Evolutionary conservation across 1,140 invertebrate species (phyloP), one percentile per base, ranked within the genome.

Genomic region (Orchesella cincta): DNA sequence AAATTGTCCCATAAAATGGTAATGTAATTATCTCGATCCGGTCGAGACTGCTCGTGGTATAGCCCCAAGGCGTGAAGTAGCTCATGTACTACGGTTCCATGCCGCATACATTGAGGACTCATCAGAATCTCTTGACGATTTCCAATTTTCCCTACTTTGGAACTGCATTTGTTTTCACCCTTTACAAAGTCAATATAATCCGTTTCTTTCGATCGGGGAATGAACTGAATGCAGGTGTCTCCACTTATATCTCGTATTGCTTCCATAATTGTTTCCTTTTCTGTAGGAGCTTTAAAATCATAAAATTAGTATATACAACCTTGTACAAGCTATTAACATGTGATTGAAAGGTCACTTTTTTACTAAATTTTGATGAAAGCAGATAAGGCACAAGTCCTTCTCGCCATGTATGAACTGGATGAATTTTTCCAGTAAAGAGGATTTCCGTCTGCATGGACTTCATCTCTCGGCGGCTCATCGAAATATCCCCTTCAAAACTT

Each of bases 31-130:
- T 67, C 62, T 14, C 62, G 23, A n/a, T 67, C 62, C n/a, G 62
- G 62, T 29, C 62, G 3, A 1, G 62, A 67, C 62, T 67, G 62
- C n/a, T 67, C 62, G 31, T 67, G 62, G 62, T 67, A 67, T 1
- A 67, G 33, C 2, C 62, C 62, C 5, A 67, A 31, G 14, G 62
- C n/a, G 23, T 67, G 62, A 14, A 67, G 26, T n/a, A 67, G 62
- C n/a, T 67, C 62, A 31, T 67, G 62, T 26, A 67, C 62, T n/a
- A 67, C 62, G 12, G 62, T 31, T 5, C 62, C 62, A 31, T 67
- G 62, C n/a, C 62, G 62, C 62, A 67, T 67, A n/a, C 62, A 67
- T 31, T 26, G 14, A 29, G 62, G 62, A 67, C 62, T 67, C 62
- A 67, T 67, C 33, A 31, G 31, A n/a, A 67, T 23, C 31, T 67